Evolutionary conservation across 1,140 invertebrate genomes (phyloP), one percentile per base, ranked within the genome.

Genomic region (Drosophila kanapiae): DNA sequence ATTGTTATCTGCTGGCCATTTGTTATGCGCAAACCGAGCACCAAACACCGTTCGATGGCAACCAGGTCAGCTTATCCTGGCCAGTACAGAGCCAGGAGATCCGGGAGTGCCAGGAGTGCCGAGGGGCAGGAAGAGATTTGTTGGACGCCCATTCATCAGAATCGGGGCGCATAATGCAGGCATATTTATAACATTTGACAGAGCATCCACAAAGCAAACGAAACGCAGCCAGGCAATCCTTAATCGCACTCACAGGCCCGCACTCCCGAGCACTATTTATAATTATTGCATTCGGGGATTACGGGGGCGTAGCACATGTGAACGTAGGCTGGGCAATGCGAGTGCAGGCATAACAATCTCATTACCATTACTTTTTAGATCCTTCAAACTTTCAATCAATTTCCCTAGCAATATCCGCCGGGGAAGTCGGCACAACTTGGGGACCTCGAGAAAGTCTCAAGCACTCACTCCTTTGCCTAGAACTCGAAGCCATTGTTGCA

Each of bases 351-450:
- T 69, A 81, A 81, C 85, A 85, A 87, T 88, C 85, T 88, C 84
- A 88, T 88, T 88, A 88, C 70, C 78, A 90, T 90, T 81, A 90
- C 75, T 74, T 86, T 86, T 80, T 49, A 81, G 69, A 68, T 88
- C 74, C 54, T 75, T 76, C 69, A 90, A 84, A 82, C 81, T 90
- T 88, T 90, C 84, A 90, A 88, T 88, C 84, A 88, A 88, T 90
- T 88, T 88, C 84, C 85, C 70, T 47, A 53, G 70, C 84, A 88
- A 90, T 85, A 88, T 90, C 85, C 85, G 80, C 58, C 76, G 79
- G 56, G n/a, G 63, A 77, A 87, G 38, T 57, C 60, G 49, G 70
- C 62, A 70, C 60, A 16, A 63, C 74, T 54, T 38, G 59, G 71
- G 63, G 63, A 77, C 29, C 53, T 57, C 53, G 38, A 63, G 74